Evolutionary conservation across 2,888 invertebrate genomes (phyloP).

Genomic region (Pammene fasciana): DNA sequence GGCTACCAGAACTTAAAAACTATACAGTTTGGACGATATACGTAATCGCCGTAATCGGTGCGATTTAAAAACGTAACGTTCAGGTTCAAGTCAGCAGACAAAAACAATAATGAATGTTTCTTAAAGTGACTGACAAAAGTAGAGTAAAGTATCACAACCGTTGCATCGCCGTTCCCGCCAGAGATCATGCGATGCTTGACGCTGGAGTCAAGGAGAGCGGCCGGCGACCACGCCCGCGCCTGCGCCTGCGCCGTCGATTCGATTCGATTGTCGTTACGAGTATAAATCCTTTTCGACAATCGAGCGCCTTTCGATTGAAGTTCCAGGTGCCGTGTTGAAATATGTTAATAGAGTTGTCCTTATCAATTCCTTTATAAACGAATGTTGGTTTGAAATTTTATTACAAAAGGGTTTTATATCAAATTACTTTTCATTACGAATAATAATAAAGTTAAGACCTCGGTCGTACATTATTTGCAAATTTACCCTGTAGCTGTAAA

Average conservation of each 20-base stretch:
- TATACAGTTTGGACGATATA: too few species aligned
- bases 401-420: too few species aligned
- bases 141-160: slow-evolving; percentile 58
- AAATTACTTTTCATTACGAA: too few species aligned
- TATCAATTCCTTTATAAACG: slow-evolving; percentile 18
- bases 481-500: too few species aligned
- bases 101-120: too few species aligned
- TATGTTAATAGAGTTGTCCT: slow-evolving; percentile 28
- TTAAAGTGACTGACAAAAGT: slow-evolving; percentile 9
- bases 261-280: slow-evolving; percentile 34
- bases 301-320: slow-evolving; percentile 36
- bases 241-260: slow-evolving; percentile 48
- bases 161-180: slow-evolving; percentile 51
- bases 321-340: slow-evolving; percentile 39
- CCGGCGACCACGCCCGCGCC: slow-evolving; percentile 80
- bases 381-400: background rate
- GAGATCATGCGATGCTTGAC: slow-evolving; percentile 83
- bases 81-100: too few species aligned
- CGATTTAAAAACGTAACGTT: too few species aligned
- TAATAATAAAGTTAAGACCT: too few species aligned
- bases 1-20: too few species aligned
- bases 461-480: too few species aligned
- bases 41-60: too few species aligned
- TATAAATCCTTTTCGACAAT: slow-evolving; percentile 40
- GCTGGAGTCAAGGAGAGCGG: slow-evolving; percentile 83